Base-by-base conservation (phyloP, 2,113 vertebrate genomes). In the Heterotilapia buettikoferi region DNA sequence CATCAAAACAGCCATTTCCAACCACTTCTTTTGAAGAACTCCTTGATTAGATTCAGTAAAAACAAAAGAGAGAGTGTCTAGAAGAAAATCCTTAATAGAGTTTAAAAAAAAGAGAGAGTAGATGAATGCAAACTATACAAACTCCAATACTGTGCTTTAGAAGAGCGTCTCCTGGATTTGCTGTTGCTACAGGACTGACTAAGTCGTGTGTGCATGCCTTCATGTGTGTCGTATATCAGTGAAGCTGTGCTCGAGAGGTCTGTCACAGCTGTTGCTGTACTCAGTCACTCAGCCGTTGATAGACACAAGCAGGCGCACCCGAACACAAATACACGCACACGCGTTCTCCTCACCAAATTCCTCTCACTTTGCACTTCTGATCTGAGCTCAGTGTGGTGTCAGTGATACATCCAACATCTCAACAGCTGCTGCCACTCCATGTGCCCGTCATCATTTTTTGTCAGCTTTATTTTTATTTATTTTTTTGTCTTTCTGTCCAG, bases 261-360 rank as follows among this genome's bases (percentile, higher is more conserved):
- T 61, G 82, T 93, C 91, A 87, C 94, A 96, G 93, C 95, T 95
- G 94, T 85, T 94, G 90, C 84, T 91, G 81, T 61, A 90, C 87
- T 94, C 90, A 89, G 87, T 95, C 93, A 89, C 73, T 92, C 84
- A 56, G 76, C 66, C 2, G 29, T 7, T 95, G 92, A 95, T 88
- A 92, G 91, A 94, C 91, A 90, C 86, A 86, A 82, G 73, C 91
- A 94, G 90, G 88, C 57, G 71, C 90, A 68, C 66, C 24, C 11
- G 83, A 16, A 59, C 40, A 59, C 89, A 85, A 73, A 61, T 71
- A 66, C 56, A 80, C 63, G 84, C 81, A 84, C 82, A 73, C 18
- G 21, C 31, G 13, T 76, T 29, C 63, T 63, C 26, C 36, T 66
- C 47, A 80, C 71, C n/a, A 83, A 82, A 90, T 88, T 89, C 86